Evolutionary conservation across 2,888 invertebrate genomes (phyloP), one percentile per base, ranked within the genome.

Genomic region (Ceriagrion tenellum): DNA sequence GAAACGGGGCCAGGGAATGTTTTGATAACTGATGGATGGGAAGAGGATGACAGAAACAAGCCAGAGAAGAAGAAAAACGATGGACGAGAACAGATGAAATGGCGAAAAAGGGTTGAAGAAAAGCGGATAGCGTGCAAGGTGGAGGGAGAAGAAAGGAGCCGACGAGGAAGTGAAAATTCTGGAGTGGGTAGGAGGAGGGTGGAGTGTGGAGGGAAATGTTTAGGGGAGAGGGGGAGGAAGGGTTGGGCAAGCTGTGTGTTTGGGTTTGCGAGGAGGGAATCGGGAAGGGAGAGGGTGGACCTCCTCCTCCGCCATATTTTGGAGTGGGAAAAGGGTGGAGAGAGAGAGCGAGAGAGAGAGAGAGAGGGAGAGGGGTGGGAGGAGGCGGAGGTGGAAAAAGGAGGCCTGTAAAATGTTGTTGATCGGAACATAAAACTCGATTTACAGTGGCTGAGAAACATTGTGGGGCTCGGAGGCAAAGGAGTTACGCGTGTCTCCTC

Each of bases 341-440:
- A 47, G 55, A 40, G 88, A 35, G 88, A 40, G 20, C 20, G 55
- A 55, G 89, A 20, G 55, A 55, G 55, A 20, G 18, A 10, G 13
- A 23, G 89, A n/a, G 30, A 26, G 47, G 55, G 47, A 47, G 8
- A 35, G 55, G 26, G 55, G 26, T 40, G 88, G 47, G n/a, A 40
- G n/a, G n/a, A 35, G 88, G 40, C 69, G 88, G 23, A 20, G 93
- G 93, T 47, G 47, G 93, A 74, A 63, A 81, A 47, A 93, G 93
- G 69, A 69, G 93, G 93, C 74, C 93, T 93, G 93, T 93, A 93
- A 74, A 93, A 93, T 93, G 93, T 93, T 93, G 93, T 93, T 93
- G 93, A 93, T 93, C 93, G 93, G 93, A 93, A 47, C 69, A 69
- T 93, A 93, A 91, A 93, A 69, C n/a, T 93, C 93, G 93, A 93